Base-by-base conservation (phyloP, 2,797 vertebrate species). In the Erethizon dorsatum region DNA sequence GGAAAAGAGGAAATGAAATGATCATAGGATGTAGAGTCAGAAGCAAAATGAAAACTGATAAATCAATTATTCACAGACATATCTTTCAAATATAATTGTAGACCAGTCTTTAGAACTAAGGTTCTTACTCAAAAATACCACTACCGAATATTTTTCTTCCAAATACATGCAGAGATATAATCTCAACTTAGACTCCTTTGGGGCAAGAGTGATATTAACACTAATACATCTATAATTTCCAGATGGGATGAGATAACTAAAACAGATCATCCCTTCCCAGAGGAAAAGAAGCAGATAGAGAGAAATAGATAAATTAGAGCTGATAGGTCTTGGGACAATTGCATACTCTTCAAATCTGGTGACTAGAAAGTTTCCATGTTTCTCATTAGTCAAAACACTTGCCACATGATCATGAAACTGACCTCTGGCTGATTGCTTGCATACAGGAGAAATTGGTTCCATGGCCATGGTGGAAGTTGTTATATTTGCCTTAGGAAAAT, bases 401-500 rank as follows among this genome's bases (percentile, higher is more conserved):
- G n/a, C 37, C 54, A 65, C 11, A 6, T 73, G 33, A 83, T 92
- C 1, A 0, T 78, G 80, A 88, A 87, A 20, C 50, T 88, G 92
- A 82, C 26, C 77, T 4, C 24, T 47, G 77, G 61, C 59, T 77
- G 31, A 80, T 86, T 63, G 50, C 54, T 57, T 50, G 3, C 13
- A 45, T 47, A n/a, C 71, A 94, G 11, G n/a, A 96, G 80, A 88
- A 94, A 93, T 59, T 88, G 61, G 14, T 67, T 86, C 82, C 83
- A 6, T 84, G 84, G 85, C 91, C 54, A 82, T 94, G 56, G 83
- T 77, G 88, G 86, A 93, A 89, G 37, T 56, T 86, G 88, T 95
- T 95, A 73, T 52, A 84, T 97, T 95, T 96, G 61, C 79, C 59
- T 90, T 78, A 75, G 83, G 83, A 94, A 96, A 89, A 94, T 92